Conservation (phyloP, 35 echinoderm and acorn worm genomes). For the Lytechinus pictus region DNA sequence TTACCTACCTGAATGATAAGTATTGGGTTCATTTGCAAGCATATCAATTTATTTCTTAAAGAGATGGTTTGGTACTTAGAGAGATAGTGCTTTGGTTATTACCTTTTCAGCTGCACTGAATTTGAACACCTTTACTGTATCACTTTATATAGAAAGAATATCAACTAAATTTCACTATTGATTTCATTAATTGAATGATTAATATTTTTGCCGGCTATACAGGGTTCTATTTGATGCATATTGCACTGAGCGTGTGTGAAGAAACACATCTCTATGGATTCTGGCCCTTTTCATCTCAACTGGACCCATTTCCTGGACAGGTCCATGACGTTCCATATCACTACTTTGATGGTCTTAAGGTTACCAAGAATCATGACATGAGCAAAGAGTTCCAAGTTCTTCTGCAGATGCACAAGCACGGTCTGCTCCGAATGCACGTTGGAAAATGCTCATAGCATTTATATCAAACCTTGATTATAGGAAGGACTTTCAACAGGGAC, state of each 20-base stretch:
- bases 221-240: slow-evolving; percentile 64
- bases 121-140: no score
- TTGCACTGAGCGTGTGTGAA: slow-evolving; percentile 63
- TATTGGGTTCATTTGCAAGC: no score
- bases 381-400: slow-evolving; percentile 50
- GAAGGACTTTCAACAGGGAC: no score
- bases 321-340: slow-evolving; percentile 49
- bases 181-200: no score
- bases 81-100: no score
- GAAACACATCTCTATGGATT: slow-evolving; percentile 78
- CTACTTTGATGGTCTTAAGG: slow-evolving; percentile 53
- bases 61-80: no score
- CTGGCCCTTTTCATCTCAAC: slow-evolving; percentile 61
- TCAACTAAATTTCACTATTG: no score
- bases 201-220: neutral
- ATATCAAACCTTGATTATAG: no score
- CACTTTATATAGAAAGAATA: no score
- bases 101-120: no score
- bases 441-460: neutral
- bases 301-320: neutral
- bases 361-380: slow-evolving; percentile 39
- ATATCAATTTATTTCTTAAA: no score
- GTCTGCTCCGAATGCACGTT: slow-evolving; percentile 51
- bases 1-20: no score
- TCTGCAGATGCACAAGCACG: slow-evolving; percentile 57